Evolutionary conservation across 2,888 invertebrate species (phyloP).

Genomic region (Xestia c-nigrum): DNA sequence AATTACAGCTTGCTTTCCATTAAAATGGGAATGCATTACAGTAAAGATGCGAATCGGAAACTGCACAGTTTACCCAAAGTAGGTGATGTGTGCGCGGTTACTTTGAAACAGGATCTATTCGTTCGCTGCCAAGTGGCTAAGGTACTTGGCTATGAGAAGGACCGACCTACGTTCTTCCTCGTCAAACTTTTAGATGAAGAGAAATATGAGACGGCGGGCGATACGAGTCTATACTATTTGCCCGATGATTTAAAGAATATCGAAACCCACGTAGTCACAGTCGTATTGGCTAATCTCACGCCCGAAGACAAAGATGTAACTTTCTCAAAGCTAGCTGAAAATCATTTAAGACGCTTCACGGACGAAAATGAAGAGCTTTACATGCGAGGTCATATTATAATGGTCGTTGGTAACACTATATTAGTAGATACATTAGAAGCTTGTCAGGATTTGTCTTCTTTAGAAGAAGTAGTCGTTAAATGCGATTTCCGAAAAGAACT

Average conservation of each 20-base stretch:
- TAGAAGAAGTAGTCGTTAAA: slow-evolving; percentile 88
- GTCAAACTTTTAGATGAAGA: slow-evolving; percentile 92
- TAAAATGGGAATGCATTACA: slow-evolving; percentile 83
- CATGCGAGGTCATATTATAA: slow-evolving; percentile 86
- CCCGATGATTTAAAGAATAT: slow-evolving; percentile 87
- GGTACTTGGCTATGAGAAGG: slow-evolving; percentile 77
- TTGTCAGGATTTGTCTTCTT: slow-evolving; percentile 87
- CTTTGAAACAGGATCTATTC: slow-evolving; percentile 85
- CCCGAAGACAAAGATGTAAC: slow-evolving; percentile 85
- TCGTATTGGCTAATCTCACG: slow-evolving; percentile 80
- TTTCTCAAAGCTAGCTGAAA: slow-evolving; percentile 79
- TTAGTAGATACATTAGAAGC: slow-evolving; percentile 92
- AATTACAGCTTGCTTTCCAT: slow-evolving; percentile 78
- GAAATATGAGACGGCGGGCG: slow-evolving; percentile 79
- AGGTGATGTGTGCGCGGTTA: slow-evolving; percentile 91
- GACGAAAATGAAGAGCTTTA: slow-evolving; percentile 79
- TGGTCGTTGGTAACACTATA: slow-evolving; percentile 91
- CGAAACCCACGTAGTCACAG: slow-evolving; percentile 83
- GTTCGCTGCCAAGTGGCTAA: slow-evolving; percentile 90
- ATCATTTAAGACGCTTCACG: slow-evolving; percentile 75
- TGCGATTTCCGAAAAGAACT: slow-evolving; percentile 90
- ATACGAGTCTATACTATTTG: slow-evolving; percentile 85
- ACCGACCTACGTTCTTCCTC: slow-evolving; percentile 77
- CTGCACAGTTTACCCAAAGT: slow-evolving; percentile 83
- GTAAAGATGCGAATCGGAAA: slow-evolving; percentile 78